Percentiles rank a stretch among this genome's conserved stretches.
These are phyloP conservation scores for Haliclona indistincta DNA, from an alignment of 37 sponge, comb jelly and placozoan genomes.

Conservation along the genomic window DNA sequence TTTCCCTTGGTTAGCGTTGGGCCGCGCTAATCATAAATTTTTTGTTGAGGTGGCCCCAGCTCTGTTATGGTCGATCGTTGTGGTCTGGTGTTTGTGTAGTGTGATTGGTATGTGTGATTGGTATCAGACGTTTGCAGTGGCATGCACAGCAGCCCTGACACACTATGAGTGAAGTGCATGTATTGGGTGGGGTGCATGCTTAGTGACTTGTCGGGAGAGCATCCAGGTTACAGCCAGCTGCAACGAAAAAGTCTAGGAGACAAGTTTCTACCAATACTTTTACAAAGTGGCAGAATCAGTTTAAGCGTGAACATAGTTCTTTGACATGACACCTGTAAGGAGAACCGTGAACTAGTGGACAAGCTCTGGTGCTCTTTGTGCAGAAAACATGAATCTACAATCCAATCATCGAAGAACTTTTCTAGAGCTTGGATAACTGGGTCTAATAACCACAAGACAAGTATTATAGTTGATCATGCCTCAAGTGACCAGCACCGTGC, in stretches of 20 bases:
- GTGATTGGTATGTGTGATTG: too few species aligned
- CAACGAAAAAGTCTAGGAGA: conserved; percentile 16
- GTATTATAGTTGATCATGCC: conserved; percentile 4
- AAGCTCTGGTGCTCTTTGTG: conserved; percentile 2
- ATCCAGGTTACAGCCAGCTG: too few species aligned
- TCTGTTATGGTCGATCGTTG: too few species aligned
- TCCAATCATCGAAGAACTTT: neutral
- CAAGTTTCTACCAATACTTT: conserved; percentile 40
- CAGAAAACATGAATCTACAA: neutral
- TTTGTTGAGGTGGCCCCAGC: too few species aligned
- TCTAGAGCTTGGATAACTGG: neutral
- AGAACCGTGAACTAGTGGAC: neutral
- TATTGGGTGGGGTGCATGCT: too few species aligned
- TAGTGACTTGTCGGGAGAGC: too few species aligned
- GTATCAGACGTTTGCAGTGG: too few species aligned
- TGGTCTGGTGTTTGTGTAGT: too few species aligned
- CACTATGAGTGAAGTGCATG: too few species aligned
- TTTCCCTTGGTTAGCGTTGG: too few species aligned
- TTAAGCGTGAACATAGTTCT: conserved; percentile 21
- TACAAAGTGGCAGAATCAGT: conserved; percentile 46
- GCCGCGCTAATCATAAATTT: too few species aligned
- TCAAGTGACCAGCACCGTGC: neutral
- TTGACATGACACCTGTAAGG: conserved; percentile 48
- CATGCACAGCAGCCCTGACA: too few species aligned
- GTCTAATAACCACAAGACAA: neutral